Evolutionary conservation across 2,888 invertebrate species (phyloP), one percentile per base, ranked within the genome.

Genomic region (Mactromeris polynyma): DNA sequence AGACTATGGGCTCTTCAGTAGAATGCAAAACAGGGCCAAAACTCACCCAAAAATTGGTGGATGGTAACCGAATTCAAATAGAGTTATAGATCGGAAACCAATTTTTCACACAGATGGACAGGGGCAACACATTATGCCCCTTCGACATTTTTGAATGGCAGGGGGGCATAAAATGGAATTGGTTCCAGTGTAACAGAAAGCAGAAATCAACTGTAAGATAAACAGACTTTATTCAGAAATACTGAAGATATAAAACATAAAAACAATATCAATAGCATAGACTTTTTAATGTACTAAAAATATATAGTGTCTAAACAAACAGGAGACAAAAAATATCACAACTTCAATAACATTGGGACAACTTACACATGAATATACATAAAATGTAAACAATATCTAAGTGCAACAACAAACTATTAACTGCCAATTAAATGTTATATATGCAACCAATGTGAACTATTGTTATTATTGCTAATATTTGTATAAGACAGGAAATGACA

Each of bases 211-310:
- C 46, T 64, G 26, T 26, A 7, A 64, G 58, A 64, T 64, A 64
- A 64, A 64, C 58, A 64, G 26, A 64, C 58, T 64, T 64, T 64
- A 64, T 64, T 64, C 58, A 64, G 58, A 64, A 64, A 26, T n/a
- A 64, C n/a, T 26, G 26, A n/a, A 64, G 26, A n/a, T 26, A 26
- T 64, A 64, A 64, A 64, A n/a, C n/a, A n/a, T n/a, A n/a, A n/a
- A 64, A 64, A 64, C 58, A 64, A 64, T 26, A 64, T n/a, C 58
- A 64, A 64, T 64, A 64, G 58, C 58, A 26, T 64, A 64, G n/a
- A 64, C 26, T 26, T 26, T 26, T 26, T 64, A 64, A 58, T 26
- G 26, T 6, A n/a, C 58, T 64, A 64, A 26, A 58, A 64, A 64
- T 64, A 26, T 64, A 26, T 64, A n/a, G 19, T n/a, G n/a, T 64